Evolutionary conservation across 2,797 vertebrate species (phyloP).

Genomic region (Fundulus diaphanus): DNA sequence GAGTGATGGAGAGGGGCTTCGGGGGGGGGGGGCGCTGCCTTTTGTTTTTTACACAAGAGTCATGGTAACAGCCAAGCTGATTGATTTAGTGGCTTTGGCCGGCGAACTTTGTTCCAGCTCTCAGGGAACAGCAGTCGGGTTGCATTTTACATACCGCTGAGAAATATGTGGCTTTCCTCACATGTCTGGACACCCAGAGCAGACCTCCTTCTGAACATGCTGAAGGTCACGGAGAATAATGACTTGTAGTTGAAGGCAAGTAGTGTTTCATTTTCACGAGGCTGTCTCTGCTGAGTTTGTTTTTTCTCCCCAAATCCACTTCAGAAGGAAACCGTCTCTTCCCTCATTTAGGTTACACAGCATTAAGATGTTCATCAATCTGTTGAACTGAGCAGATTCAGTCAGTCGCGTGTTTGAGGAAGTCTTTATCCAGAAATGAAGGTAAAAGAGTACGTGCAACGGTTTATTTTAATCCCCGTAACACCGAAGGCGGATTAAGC

Average conservation of each 20-base stretch:
- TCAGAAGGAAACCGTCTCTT: not conserved
- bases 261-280: conserved; percentile 13
- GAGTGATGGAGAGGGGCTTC: conserved; percentile 29
- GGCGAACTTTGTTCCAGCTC: conserved; percentile 26
- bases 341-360: too few relatives aligned
- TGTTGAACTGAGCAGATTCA: not conserved
- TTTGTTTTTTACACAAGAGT: conserved; percentile 58
- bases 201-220: conserved; percentile 27
- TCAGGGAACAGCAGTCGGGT: conserved; percentile 45
- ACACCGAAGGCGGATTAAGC: not conserved
- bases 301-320: not conserved
- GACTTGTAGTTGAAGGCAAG: conserved; percentile 16
- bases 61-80: conserved; percentile 59
- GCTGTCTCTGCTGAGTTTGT: not conserved
- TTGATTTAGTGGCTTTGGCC: conserved; percentile 55
- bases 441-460: too few relatives aligned
- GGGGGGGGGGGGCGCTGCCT: not conserved
- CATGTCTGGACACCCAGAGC: conserved; percentile 17
- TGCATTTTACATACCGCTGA: conserved; percentile 41
- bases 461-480: not conserved
- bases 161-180: conserved; percentile 42
- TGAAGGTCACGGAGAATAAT: conserved; percentile 10
- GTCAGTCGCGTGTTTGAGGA: not conserved
- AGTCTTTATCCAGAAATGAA: not conserved
- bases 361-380: not conserved